A percentile compares a stretch with the other conserved stretches of the same genome.
These are phyloP conservation scores for Orthonychiurus folsomi DNA, from an alignment of 2,888 invertebrate genomes.

Conservation along the genomic window DNA sequence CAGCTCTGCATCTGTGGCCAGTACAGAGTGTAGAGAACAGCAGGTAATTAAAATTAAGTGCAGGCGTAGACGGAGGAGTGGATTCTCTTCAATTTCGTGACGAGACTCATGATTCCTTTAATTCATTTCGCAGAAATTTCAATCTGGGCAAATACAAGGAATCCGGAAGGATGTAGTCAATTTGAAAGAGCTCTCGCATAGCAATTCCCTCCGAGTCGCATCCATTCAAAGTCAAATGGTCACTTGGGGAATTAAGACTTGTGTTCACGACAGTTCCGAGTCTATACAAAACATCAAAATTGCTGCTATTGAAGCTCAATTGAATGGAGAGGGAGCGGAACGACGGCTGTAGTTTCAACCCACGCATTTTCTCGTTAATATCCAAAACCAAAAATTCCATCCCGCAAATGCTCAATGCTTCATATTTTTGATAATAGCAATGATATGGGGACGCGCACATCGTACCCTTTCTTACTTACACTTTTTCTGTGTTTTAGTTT, in stretches of 20 bases:
- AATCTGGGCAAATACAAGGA: conserved; percentile 21
- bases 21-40: conserved; percentile 34
- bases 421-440: too few relatives aligned
- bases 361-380: too few relatives aligned
- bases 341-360: too few relatives aligned
- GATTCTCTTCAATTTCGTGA: too few relatives aligned
- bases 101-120: neutral
- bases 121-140: conserved; percentile 28
- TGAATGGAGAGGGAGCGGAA: too few relatives aligned
- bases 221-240: conserved; percentile 33
- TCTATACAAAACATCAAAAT: conserved; percentile 33
- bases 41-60: too few relatives aligned
- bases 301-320: conserved; percentile 26
- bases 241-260: conserved; percentile 31
- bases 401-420: too few relatives aligned
- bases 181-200: conserved; percentile 23
- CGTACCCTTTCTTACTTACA: too few relatives aligned
- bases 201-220: conserved; percentile 30
- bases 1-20: conserved; percentile 20
- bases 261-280: conserved; percentile 27
- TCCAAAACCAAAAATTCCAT: too few relatives aligned
- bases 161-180: conserved; percentile 28
- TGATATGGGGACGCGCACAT: too few relatives aligned
- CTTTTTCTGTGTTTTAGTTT: too few relatives aligned
- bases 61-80: too few relatives aligned